phyloP scores from a whole-genome alignment of 2,888 invertebrate species.

The Stramonita haemastoma region DNA sequence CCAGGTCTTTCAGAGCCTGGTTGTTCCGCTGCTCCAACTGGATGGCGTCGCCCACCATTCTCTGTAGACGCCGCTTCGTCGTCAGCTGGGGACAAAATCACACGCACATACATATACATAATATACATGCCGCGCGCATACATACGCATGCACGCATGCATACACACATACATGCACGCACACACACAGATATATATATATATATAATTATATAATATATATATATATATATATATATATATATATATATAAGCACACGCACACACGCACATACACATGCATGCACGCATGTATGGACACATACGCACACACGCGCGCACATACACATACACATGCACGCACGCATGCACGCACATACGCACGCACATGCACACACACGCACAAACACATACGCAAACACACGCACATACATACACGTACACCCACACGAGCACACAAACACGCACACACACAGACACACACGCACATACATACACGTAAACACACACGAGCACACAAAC shows the following conservation, averaged over 20 bases:
- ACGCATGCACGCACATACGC: neutral
- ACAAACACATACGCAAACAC: neutral
- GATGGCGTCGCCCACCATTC: conserved; percentile 42
- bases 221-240: neutral
- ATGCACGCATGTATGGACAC: neutral
- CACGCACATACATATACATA: neutral
- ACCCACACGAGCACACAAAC: neutral
- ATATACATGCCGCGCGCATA: neutral
- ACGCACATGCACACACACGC: neutral
- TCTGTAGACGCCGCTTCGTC: conserved; percentile 11
- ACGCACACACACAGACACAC: neutral
- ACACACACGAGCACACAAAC: neutral
- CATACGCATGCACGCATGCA: neutral
- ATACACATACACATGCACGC: neutral
- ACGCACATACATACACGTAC: neutral
- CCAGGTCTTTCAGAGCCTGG: conserved; percentile 30
- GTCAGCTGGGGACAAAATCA: neutral
- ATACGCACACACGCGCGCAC: neutral
- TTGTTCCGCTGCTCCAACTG: conserved; percentile 41
- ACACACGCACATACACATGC: neutral
- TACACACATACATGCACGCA: neutral
- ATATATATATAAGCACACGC: neutral
- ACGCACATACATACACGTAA: neutral
- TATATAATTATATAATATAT: too few relatives aligned
- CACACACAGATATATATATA: neutral